phyloP scores from a whole-genome alignment of 2,888 invertebrate species.

The Autographa pulchrina region DNA sequence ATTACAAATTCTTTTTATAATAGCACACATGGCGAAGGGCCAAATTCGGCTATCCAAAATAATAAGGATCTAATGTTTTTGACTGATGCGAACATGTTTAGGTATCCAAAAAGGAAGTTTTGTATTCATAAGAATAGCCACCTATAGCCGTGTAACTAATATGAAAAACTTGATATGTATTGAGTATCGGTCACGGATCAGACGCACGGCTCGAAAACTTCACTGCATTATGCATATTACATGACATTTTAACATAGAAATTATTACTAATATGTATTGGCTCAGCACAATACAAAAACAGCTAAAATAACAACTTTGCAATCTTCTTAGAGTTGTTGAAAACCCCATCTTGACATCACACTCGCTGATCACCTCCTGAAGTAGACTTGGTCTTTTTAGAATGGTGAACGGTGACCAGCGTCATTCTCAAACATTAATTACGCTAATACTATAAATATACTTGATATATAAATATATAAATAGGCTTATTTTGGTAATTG shows the following conservation, averaged over 20 bases:
- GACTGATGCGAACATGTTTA: too few relatives aligned
- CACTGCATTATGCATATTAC: not conserved
- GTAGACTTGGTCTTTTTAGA: slow-evolving; percentile 20
- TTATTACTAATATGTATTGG: slow-evolving; percentile 10
- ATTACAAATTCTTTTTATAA: not conserved
- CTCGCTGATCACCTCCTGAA: slow-evolving; percentile 7
- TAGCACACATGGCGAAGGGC: too few relatives aligned
- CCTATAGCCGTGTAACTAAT: not conserved
- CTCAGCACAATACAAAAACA: slow-evolving; percentile 12
- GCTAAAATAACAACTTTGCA: not conserved
- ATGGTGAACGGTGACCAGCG: not conserved
- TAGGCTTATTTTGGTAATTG: slow-evolving; percentile 32
- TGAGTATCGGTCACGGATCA: slow-evolving; percentile 11
- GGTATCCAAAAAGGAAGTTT: too few relatives aligned
- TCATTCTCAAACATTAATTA: slow-evolving; percentile 41
- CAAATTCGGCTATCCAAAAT: too few relatives aligned
- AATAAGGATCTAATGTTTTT: too few relatives aligned
- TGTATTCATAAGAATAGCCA: not conserved
- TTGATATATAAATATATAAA: slow-evolving; percentile 26
- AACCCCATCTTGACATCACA: not conserved
- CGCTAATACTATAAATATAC: slow-evolving; percentile 25
- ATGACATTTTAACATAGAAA: not conserved
- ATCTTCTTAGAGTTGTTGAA: not conserved
- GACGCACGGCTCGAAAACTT: not conserved
- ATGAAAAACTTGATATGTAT: slow-evolving; percentile 34